Base-by-base conservation (phyloP, 2,113 vertebrate species). In the Varanus salvator region DNA sequence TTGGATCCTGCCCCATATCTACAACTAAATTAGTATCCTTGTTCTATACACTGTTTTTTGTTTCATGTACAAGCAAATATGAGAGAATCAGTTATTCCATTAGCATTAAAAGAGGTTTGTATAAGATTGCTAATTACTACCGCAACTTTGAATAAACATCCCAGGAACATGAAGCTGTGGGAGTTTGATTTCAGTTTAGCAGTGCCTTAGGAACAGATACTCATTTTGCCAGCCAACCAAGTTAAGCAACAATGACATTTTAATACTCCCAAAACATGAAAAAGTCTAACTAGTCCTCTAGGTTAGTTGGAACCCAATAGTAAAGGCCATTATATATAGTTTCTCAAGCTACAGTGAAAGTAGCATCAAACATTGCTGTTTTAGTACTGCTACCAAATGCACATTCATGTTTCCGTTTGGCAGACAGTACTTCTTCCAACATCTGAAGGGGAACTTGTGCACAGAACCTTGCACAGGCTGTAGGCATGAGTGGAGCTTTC, bases 1-100 rank as follows among this genome's bases (percentile, higher is more conserved):
- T 54, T 54, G 54, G 54, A 54, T 54, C 11, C 54, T 54, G 11
- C 54, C 31, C 12, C 38, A 44, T 44, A 38, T 80, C 75, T 80
- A 66, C 86, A 78, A 17, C 60, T 68, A 31, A 77, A 68, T 87
- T 68, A 80, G 17, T 38, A 80, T 87, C 68, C 57, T 87, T 78
- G 57, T 78, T 31, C 75, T 50, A 64, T 23, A n/a, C 5, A 4
- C 38, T 8, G 19, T 69, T 84, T 80, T 87, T 38, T 50, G 27
- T 57, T 78, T 68, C 34, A 48, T 50, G 76, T 38, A 31, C n/a
- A 77, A 66, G 77, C 60, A 64, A 85, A 78, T 78, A 57, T 17
- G 48, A 34, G 3, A 64, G 31, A 64, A 83, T 38, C 52, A 34
- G 52, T 77, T 86, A 86, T 64, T 64, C 34, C 5, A 68, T 7